Conservation (phyloP, 2,113 vertebrate genomes). For the Phalacrocorax brasilianus region DNA sequence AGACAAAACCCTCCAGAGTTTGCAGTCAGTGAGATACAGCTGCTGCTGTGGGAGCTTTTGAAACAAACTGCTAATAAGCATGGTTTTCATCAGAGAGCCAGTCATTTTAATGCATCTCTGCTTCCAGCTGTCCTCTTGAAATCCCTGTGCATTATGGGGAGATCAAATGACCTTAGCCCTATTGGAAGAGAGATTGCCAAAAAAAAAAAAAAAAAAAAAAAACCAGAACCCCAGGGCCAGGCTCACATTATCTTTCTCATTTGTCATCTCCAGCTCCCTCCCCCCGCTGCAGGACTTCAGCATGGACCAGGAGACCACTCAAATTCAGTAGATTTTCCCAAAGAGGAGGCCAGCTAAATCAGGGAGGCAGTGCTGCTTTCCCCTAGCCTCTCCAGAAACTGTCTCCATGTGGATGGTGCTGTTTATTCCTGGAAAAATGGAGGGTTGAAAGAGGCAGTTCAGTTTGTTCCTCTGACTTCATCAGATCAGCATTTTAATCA, state of each 20-base stretch:
- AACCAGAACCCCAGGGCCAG: neutral
- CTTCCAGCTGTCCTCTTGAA: slow-evolving; percentile 45
- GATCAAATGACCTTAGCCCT: slow-evolving; percentile 17
- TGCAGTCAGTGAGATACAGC: neutral
- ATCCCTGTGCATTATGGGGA: neutral
- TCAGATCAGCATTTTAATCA: slow-evolving; percentile 37
- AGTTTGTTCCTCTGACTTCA: slow-evolving; percentile 47
- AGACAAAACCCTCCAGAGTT: neutral
- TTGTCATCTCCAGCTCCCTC: neutral
- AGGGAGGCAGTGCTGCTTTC: neutral
- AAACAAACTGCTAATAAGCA: slow-evolving; percentile 14
- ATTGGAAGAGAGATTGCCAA: neutral
- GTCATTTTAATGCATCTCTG: neutral
- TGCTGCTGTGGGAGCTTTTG: neutral
- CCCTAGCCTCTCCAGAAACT: neutral
- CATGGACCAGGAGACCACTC: neutral
- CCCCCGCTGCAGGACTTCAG: neutral
- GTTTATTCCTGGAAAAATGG: slow-evolving; percentile 33
- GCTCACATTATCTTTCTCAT: neutral
- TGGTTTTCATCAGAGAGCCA: neutral
- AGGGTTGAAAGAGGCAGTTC: neutral
- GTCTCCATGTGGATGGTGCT: neutral
- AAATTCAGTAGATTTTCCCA: neutral
- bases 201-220: neutral
- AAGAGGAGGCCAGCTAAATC: neutral